Evolutionary conservation across 2,113 vertebrate genomes (phyloP).

Genomic region (Amia ocellicauda): DNA sequence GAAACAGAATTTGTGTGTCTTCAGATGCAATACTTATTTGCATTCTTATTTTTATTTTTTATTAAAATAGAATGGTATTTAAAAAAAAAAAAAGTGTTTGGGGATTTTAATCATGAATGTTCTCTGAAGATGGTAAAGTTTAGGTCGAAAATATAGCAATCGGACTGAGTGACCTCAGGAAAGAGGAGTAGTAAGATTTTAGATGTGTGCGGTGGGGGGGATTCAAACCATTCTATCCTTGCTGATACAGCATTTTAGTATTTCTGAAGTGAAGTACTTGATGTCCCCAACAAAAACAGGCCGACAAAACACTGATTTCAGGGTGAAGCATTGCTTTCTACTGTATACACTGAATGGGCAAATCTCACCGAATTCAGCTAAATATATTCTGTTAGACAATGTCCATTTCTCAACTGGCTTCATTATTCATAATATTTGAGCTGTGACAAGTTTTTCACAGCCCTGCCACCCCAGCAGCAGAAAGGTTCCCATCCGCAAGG

Average conservation of each 20-base stretch:
- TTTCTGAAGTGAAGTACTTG: slow-evolving; percentile 10
- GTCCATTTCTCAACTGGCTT: too few relatives aligned
- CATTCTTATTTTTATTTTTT: slow-evolving; percentile 44
- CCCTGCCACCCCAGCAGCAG: too few relatives aligned
- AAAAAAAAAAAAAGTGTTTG: slow-evolving; percentile 43
- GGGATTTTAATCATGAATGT: slow-evolving; percentile 46
- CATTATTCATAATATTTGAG: too few relatives aligned
- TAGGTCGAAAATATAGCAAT: slow-evolving; percentile 44
- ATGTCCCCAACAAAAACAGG: neutral
- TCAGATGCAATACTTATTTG: slow-evolving; percentile 53
- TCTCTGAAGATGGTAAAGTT: slow-evolving; percentile 57
- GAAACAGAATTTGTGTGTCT: slow-evolving; percentile 54
- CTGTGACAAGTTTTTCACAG: too few relatives aligned
- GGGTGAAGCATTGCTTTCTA: too few relatives aligned
- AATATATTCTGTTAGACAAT: too few relatives aligned
- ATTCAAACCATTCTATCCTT: neutral
- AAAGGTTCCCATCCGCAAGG: too few relatives aligned
- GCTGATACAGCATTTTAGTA: slow-evolving; percentile 18
- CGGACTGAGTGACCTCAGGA: neutral
- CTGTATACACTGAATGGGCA: neutral
- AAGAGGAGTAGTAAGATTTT: neutral
- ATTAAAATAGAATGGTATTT: slow-evolving; percentile 33
- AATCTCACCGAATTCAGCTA: too few relatives aligned
- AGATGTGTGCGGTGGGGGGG: neutral
- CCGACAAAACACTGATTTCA: neutral